Evolutionary conservation across 1,140 invertebrate species (phyloP).

Genomic region (Monochamus saltuarius): DNA sequence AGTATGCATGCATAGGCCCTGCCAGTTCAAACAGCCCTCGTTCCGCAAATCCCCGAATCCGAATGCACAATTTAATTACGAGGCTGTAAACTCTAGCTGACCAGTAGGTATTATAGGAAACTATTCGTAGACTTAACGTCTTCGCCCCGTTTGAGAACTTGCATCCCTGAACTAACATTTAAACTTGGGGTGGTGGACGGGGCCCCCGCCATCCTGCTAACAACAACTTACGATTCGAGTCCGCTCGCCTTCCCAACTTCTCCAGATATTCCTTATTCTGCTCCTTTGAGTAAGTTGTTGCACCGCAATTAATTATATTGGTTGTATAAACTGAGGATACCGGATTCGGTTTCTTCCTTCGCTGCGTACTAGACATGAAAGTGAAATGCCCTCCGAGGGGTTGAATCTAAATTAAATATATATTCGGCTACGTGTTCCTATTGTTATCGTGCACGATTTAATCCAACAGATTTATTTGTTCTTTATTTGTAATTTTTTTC

Average conservation of each 20-base stretch:
- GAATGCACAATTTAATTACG: slow-evolving; percentile 48
- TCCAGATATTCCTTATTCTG: slow-evolving; percentile 12
- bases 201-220: slow-evolving; percentile 5
- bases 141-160: slow-evolving; percentile 43
- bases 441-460: too few species aligned
- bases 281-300: slow-evolving; percentile 22
- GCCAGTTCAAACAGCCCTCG: slow-evolving; percentile 40
- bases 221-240: slow-evolving; percentile 6
- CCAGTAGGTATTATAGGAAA: slow-evolving; percentile 48
- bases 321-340: slow-evolving; percentile 14
- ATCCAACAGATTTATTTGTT: too few species aligned
- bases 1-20: slow-evolving; percentile 44
- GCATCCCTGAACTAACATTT: slow-evolving; percentile 39
- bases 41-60: slow-evolving; percentile 39
- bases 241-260: background rate
- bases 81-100: slow-evolving; percentile 41
- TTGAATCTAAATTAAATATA: too few species aligned
- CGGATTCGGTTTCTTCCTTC: slow-evolving; percentile 16
- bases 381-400: too few species aligned
- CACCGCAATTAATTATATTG: slow-evolving; percentile 24
- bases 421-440: too few species aligned
- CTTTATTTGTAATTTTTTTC: too few species aligned
- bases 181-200: slow-evolving; percentile 29
- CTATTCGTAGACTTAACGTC: slow-evolving; percentile 45
- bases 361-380: background rate